A percentile compares a stretch with the other conserved stretches of the same genome.
These are phyloP conservation scores for Tenebrio molitor DNA, from an alignment of 1,140 invertebrate genomes.

Conservation along the genomic window DNA sequence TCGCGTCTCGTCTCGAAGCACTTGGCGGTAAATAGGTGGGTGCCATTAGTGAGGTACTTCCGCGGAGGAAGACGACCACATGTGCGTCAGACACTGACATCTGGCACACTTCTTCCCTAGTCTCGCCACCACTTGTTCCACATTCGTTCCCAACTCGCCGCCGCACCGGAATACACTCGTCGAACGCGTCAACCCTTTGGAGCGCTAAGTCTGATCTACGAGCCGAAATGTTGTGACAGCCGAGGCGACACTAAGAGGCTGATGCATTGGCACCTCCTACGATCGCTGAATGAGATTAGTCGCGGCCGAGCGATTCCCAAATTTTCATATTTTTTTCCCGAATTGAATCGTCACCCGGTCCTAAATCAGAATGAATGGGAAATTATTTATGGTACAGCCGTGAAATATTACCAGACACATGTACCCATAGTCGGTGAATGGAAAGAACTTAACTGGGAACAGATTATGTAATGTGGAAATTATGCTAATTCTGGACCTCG, in stretches of 20 bases:
- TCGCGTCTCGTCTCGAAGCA: conserved; percentile 10
- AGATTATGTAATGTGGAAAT: conserved; percentile 42
- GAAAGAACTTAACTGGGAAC: conserved; percentile 25
- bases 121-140: conserved; percentile 28
- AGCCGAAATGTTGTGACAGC: conserved; percentile 50
- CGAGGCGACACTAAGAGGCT: conserved; percentile 57
- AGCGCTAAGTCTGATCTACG: conserved; percentile 1
- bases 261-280: conserved; percentile 32
- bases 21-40: conserved; percentile 35
- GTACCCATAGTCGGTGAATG: background rate
- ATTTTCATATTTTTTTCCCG: conserved; percentile 34
- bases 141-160: background rate
- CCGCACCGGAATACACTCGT: background rate
- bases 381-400: background rate
- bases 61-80: conserved; percentile 31
- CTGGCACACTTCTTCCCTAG: conserved; percentile 36
- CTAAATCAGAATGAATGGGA: background rate
- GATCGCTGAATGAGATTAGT: conserved; percentile 25
- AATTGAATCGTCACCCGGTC: conserved; percentile 14
- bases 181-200: background rate
- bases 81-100: conserved; percentile 13
- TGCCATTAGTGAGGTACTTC: conserved; percentile 35
- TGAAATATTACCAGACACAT: conserved; percentile 42
- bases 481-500: conserved; percentile 30
- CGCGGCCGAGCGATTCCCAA: conserved; percentile 27